phyloP scores from a whole-genome alignment of 1,140 invertebrate genomes.

The Bombus superbus region DNA sequence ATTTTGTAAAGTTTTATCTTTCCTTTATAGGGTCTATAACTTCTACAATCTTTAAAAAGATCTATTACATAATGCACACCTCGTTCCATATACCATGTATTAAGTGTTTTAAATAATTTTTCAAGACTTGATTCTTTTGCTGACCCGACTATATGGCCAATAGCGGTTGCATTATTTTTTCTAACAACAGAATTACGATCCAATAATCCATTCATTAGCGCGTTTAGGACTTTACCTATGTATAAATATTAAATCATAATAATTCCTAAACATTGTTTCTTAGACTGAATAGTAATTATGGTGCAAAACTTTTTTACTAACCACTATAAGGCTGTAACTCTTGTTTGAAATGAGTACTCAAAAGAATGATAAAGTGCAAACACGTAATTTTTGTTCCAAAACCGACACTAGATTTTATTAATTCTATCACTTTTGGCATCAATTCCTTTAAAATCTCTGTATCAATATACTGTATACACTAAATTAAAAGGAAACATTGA shows the following conservation, averaged over 20 bases:
- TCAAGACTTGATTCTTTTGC: conserved; percentile 95
- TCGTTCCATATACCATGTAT: conserved; percentile 90
- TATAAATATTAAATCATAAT: conserved; percentile 35
- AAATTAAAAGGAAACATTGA: conserved; percentile 70
- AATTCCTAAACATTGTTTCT: neutral
- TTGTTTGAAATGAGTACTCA: conserved; percentile 83
- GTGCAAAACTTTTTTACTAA: conserved; percentile 64
- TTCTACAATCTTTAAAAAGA: neutral
- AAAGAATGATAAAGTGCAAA: conserved; percentile 91
- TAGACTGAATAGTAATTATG: neutral
- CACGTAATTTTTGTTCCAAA: conserved; percentile 93
- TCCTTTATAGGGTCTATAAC: neutral
- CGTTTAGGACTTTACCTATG: conserved; percentile 90
- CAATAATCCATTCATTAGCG: conserved; percentile 90
- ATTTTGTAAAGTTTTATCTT: neutral
- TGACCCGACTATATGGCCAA: conserved; percentile 93
- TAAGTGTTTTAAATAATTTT: conserved; percentile 92
- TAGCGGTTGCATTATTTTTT: conserved; percentile 91
- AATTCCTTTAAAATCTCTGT: conserved; percentile 89
- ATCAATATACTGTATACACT: conserved; percentile 94
- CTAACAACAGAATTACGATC: conserved; percentile 92
- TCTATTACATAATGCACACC: conserved; percentile 82
- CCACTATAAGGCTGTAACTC: conserved; percentile 87
- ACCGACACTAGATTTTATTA: conserved; percentile 91
- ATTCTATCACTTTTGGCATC: conserved; percentile 91